Conservation (phyloP, 2,113 vertebrate genomes). For the Poeciliopsis retropinna region DNA sequence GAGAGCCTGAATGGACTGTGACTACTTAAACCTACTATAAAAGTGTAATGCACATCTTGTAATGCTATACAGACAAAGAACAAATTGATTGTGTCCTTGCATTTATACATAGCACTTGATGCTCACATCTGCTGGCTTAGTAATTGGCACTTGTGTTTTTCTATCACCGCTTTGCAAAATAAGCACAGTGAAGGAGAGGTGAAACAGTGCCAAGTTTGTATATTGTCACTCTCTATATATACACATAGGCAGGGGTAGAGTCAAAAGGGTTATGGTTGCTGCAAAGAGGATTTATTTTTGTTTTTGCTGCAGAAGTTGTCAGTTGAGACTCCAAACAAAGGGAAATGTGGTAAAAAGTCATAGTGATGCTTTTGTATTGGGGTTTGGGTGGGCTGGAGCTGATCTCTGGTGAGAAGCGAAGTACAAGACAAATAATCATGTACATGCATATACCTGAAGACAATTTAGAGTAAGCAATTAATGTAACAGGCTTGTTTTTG, state of each 20-base stretch:
- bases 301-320: slow-evolving; percentile 18
- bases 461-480: no score
- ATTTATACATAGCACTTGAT: slow-evolving; percentile 52
- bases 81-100: slow-evolving; percentile 55
- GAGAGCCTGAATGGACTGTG: slow-evolving; percentile 32
- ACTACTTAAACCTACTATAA: slow-evolving; percentile 60
- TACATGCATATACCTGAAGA: no score
- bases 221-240: slow-evolving; percentile 27
- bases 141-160: slow-evolving; percentile 57
- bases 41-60: slow-evolving; percentile 59
- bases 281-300: slow-evolving; percentile 27
- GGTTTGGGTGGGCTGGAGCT: no score
- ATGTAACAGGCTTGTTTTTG: no score
- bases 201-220: slow-evolving; percentile 45
- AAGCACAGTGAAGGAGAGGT: slow-evolving; percentile 32
- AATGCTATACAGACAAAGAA: slow-evolving; percentile 46
- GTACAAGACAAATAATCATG: no score
- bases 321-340: slow-evolving; percentile 18
- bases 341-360: slow-evolving; percentile 2
- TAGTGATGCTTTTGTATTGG: no score
- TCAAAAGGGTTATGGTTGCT: slow-evolving; percentile 20
- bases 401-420: no score
- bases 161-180: slow-evolving; percentile 55
- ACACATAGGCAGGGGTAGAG: slow-evolving; percentile 31
- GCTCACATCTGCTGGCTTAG: slow-evolving; percentile 55